These are phyloP conservation scores for Dasypolia templi DNA, from an alignment of 2,888 invertebrate genomes.

Conservation along the genomic window DNA sequence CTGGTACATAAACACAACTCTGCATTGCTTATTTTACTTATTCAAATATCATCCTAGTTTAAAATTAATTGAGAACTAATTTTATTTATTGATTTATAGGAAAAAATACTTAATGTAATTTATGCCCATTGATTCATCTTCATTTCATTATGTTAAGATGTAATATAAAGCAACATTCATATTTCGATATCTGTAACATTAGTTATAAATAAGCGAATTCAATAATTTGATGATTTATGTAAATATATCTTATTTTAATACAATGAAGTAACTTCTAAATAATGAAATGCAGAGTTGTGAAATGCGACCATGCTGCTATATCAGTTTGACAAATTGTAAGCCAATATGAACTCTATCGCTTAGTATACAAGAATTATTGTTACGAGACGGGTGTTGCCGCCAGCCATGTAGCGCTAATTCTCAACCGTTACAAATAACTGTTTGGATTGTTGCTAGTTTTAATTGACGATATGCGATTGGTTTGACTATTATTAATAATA, in stretches of 20 bases:
- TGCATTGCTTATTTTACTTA: constrained; percentile 14
- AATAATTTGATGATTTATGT: constrained; percentile 19
- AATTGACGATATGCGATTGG: constrained; percentile 56
- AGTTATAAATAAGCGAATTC: constrained; percentile 2
- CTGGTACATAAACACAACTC: constrained; percentile 47
- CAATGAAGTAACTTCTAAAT: constrained; percentile 2
- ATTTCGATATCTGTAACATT: constrained; percentile 11
- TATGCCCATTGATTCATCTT: constrained; percentile 41
- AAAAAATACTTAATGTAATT: constrained; percentile 31
- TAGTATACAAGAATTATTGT: constrained; percentile 56
- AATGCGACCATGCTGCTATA: constrained; percentile 18
- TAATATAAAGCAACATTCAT: constrained; percentile 33
- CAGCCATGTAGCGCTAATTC: constrained; percentile 73
- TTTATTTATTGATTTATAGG: constrained; percentile 38
- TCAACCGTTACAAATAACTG: constrained; percentile 63
- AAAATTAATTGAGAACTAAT: constrained; percentile 4
- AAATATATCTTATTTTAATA: constrained; percentile 26
- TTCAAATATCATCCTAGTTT: constrained; percentile 5
- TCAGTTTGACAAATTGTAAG: constrained; percentile 66
- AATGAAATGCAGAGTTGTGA: constrained; percentile 50
- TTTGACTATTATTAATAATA: constrained; percentile 40
- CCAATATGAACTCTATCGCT: constrained; percentile 66
- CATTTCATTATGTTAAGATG: constrained; percentile 46
- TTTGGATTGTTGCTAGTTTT: constrained; percentile 73
- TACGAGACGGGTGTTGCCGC: constrained; percentile 59